Conservation (phyloP, 2,888 invertebrate species). For the Mythimna pallens region DNA sequence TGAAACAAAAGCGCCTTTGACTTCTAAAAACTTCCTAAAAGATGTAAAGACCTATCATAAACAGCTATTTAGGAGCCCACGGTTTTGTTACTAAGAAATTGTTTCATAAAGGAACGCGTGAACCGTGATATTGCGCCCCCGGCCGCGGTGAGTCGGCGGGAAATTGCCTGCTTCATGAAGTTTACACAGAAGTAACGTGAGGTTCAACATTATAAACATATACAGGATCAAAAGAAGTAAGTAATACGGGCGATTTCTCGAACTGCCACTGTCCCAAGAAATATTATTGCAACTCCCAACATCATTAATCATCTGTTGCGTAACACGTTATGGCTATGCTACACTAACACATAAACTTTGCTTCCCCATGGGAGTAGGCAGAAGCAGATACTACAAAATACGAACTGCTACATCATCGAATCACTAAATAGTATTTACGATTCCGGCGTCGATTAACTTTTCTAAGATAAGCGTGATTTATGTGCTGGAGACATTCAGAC, state of each 20-base stretch:
- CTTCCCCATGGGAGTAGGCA: not conserved
- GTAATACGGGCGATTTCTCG: no score
- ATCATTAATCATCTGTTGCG: no score
- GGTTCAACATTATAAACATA: constrained; percentile 7
- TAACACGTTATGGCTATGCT: no score
- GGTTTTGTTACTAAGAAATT: constrained; percentile 11
- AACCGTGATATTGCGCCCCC: constrained; percentile 21
- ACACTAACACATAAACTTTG: not conserved
- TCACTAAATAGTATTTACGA: not conserved
- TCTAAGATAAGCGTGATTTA: not conserved
- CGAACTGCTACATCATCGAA: not conserved
- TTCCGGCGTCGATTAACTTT: not conserved
- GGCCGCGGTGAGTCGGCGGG: constrained; percentile 4
- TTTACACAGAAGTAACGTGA: constrained; percentile 24
- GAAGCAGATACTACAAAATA: not conserved
- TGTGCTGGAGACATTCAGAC: not conserved
- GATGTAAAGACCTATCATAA: not conserved
- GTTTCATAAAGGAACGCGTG: constrained; percentile 34
- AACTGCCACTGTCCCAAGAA: no score
- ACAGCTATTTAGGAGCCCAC: constrained; percentile 12
- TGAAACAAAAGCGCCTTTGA: not conserved
- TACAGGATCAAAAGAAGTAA: not conserved
- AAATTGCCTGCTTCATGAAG: constrained; percentile 48
- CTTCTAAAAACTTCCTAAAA: not conserved
- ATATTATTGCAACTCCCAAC: no score